phyloP scores from a whole-genome alignment of 2,113 vertebrate genomes.

The Tupaia chinensis region DNA sequence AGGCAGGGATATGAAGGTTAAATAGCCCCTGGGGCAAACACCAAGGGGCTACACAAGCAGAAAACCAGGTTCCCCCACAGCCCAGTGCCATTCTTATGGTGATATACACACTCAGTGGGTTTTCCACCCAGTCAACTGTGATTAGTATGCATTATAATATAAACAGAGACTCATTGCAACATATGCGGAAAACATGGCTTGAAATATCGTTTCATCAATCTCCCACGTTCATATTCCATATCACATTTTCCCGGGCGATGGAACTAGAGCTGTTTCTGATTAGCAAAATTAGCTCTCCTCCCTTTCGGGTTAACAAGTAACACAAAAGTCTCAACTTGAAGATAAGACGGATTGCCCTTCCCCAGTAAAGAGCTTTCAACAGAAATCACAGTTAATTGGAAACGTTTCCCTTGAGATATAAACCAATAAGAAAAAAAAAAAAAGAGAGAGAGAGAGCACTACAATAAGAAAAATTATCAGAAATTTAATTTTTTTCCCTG shows the following conservation, averaged over 20 bases:
- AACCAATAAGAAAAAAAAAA: neutral
- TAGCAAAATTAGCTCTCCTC: conserved; percentile 61
- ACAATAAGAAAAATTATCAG: conserved; percentile 38
- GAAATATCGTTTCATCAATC: conserved; percentile 47
- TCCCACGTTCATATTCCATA: neutral
- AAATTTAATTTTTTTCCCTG: conserved; percentile 34
- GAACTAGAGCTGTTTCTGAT: conserved; percentile 71
- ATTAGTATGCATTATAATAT: conserved; percentile 7
- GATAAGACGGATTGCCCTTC: conserved; percentile 67
- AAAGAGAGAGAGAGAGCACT: neutral
- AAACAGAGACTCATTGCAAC: conserved; percentile 1
- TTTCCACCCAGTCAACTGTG: neutral
- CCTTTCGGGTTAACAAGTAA: conserved; percentile 38
- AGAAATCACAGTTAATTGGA: conserved; percentile 68
- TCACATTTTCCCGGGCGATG: neutral
- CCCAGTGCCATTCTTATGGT: neutral
- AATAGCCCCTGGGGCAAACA: neutral
- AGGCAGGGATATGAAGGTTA: neutral
- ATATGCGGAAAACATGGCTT: conserved; percentile 59
- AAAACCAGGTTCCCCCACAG: neutral
- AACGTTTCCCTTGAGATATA: conserved; percentile 64
- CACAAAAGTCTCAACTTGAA: conserved; percentile 63
- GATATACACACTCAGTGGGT: neutral
- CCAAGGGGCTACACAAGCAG: neutral
- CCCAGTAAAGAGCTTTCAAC: conserved; percentile 71